Percentiles rank a stretch among this genome's conserved stretches.
These are phyloP conservation scores for Clarias magur DNA, from an alignment of 2,113 vertebrate species.

Conservation along the genomic window DNA sequence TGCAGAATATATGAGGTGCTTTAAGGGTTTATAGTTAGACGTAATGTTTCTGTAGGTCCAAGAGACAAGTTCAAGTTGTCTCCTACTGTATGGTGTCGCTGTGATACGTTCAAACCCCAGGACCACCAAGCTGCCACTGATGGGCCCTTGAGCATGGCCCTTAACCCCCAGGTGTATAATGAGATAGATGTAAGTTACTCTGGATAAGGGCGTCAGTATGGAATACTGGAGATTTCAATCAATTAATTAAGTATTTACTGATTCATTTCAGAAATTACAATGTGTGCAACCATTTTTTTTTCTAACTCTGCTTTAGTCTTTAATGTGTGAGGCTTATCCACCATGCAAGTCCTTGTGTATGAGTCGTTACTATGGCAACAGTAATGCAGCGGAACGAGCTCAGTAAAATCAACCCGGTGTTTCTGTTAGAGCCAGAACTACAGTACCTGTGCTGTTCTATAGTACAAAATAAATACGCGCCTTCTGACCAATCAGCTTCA, in stretches of 20 bases:
- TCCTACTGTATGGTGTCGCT: neutral
- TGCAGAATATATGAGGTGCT: neutral
- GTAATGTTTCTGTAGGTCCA: neutral
- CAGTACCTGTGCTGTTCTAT: neutral
- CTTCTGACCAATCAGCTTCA: neutral
- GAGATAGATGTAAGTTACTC: no score
- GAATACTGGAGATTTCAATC: no score
- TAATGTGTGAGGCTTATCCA: neutral
- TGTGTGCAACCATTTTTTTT: neutral
- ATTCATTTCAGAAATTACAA: no score
- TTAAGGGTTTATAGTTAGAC: neutral
- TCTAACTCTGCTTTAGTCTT: neutral
- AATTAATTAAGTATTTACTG: no score
- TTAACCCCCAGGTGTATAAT: no score
- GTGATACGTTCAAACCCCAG: no score
- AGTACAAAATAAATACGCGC: neutral
- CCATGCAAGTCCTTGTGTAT: neutral
- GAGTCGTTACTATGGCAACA: neutral
- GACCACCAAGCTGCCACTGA: no score
- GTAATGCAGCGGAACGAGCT: neutral
- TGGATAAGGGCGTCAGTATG: no score
- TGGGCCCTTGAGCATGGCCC: no score
- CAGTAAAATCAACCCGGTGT: neutral
- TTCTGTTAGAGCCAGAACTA: neutral
- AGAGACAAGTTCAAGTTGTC: neutral